Base-by-base conservation (phyloP, 2,888 invertebrate genomes). In the Ernsta delagoae region DNA sequence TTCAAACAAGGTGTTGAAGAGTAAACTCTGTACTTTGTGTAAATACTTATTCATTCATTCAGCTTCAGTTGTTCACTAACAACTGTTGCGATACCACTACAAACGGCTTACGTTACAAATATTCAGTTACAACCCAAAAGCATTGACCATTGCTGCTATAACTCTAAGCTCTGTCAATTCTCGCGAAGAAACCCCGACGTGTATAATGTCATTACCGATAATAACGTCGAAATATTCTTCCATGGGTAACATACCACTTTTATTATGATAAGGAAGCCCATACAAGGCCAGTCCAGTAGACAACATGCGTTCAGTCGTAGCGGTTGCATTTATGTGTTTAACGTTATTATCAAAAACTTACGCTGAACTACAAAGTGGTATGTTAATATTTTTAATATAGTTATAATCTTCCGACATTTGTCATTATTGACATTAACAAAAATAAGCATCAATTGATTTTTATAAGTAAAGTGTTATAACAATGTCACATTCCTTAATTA, bases 241-340 rank as follows among this genome's bases (percentile, higher is more conserved):
- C 11, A 11, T 43, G 7, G 11, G 43, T 59, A 59, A 6, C 2
- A 9, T 6, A n/a, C 24, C 12, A 24, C 6, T 59, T 11, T 9
- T 24, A 11, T 53, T 16, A 39, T 39, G 11, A 39, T 31, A 4
- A 31, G n/a, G 63, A 53, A 5, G 41, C n/a, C 43, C 8, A 43
- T 43, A 43, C 3, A 9, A 31, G 34, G 54, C n/a, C n/a, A n/a
- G n/a, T n/a, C 73, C 72, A 83, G 83, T 84, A 71, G 74, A 71
- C 79, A 79, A 72, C 71, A 85, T 85, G 85, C 77, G 77, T 69
- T 34, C 16, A 75, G 73, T 79, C 71, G 70, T 62, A 11, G 50
- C 74, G 71, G 70, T 72, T 24, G 78, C 71, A 76, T 72, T 77
- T 70, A 71, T 70, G 36, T 70, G 73, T 74, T 72, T 68, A 71